Percentiles rank a stretch among this genome's conserved stretches.
Evolutionary conservation across 2,888 invertebrate genomes (phyloP).

Genomic region (Cybosia mesomella): DNA sequence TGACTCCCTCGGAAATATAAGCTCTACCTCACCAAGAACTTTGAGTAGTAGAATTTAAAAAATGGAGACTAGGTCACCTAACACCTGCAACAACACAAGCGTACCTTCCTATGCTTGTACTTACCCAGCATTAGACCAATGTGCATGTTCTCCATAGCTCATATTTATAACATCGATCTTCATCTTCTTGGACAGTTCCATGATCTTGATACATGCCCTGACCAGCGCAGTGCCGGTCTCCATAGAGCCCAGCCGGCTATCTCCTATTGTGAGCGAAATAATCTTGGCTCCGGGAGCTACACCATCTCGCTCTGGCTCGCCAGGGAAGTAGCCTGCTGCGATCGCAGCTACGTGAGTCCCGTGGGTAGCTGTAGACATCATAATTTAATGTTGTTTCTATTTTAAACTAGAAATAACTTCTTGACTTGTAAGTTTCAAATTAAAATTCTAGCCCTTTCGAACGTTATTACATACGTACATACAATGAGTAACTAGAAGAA

Average conservation of each 20-base stretch:
- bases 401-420: too few species aligned
- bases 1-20: too few species aligned
- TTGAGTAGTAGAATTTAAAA: too few species aligned
- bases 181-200: constrained; percentile 89
- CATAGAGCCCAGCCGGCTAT: constrained; percentile 96
- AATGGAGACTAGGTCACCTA: too few species aligned
- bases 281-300: constrained; percentile 98
- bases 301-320: constrained; percentile 95
- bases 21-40: too few species aligned
- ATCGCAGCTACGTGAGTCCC: constrained; percentile 99
- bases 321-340: constrained; percentile 95
- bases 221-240: constrained; percentile 98
- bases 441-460: too few species aligned
- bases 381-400: not conserved
- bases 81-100: too few species aligned
- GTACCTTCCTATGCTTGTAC: not conserved
- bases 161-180: constrained; percentile 97
- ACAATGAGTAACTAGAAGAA: too few species aligned
- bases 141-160: constrained; percentile 98
- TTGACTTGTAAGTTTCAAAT: too few species aligned
- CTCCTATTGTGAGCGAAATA: constrained; percentile 97
- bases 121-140: constrained; percentile 96
- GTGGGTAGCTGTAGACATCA: constrained; percentile 91
- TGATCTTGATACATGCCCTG: constrained; percentile 95
- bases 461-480: too few species aligned